Conservation (phyloP, 2,888 invertebrate species). For the Deilephila porcellus region DNA sequence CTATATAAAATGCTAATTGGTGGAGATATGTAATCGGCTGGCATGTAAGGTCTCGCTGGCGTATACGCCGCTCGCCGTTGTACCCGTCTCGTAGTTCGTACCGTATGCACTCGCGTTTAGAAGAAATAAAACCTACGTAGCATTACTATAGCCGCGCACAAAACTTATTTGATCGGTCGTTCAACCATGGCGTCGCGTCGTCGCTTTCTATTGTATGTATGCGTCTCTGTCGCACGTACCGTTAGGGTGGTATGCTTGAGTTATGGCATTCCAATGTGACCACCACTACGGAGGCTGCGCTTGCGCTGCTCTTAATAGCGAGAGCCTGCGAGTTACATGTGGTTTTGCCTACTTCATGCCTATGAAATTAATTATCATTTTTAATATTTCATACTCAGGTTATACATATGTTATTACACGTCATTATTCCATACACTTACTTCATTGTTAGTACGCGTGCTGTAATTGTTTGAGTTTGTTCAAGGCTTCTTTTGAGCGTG, state of each 20-base stretch:
- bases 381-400: not conserved
- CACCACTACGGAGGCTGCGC: slow-evolving; percentile 79
- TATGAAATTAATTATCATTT: slow-evolving; percentile 51
- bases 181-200: slow-evolving; percentile 76
- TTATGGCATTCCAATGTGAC: slow-evolving; percentile 83
- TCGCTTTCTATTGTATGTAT: slow-evolving; percentile 58
- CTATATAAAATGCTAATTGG: not conserved
- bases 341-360: slow-evolving; percentile 61
- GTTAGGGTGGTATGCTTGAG: slow-evolving; percentile 82
- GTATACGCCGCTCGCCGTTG: not conserved
- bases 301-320: slow-evolving; percentile 44
- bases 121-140: slow-evolving; percentile 80
- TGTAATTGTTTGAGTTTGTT: not conserved
- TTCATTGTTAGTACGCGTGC: not conserved
- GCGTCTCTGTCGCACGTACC: slow-evolving; percentile 73
- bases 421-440: not conserved
- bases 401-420: too few species aligned
- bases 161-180: slow-evolving; percentile 85
- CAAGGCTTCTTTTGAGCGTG: not conserved
- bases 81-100: slow-evolving; percentile 29
- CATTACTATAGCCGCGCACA: slow-evolving; percentile 76
- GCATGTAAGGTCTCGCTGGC: not conserved
- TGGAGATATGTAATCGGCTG: too few species aligned
- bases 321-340: slow-evolving; percentile 60
- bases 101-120: slow-evolving; percentile 72